These are phyloP conservation scores for Glaucidium brasilianum DNA, from an alignment of 2,113 vertebrate species.

Conservation along the genomic window DNA sequence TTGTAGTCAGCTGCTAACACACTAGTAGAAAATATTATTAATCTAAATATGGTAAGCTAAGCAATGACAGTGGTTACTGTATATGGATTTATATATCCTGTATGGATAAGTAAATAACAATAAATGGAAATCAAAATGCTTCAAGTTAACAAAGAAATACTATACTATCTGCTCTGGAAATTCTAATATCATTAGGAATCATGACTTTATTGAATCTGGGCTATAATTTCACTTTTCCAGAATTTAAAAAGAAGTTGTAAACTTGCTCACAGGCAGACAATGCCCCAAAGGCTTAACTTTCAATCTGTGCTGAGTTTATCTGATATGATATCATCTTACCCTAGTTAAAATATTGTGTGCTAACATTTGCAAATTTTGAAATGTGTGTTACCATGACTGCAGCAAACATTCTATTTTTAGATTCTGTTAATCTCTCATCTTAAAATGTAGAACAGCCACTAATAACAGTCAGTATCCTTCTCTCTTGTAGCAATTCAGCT, in stretches of 20 bases:
- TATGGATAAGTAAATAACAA: background rate
- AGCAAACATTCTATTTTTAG: constrained; percentile 50
- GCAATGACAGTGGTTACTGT: background rate
- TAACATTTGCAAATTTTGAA: constrained; percentile 26
- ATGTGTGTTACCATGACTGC: constrained; percentile 37
- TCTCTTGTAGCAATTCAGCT: constrained; percentile 13
- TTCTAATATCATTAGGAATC: background rate
- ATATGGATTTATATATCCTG: background rate
- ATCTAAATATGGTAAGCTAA: background rate
- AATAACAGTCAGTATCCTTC: constrained; percentile 15
- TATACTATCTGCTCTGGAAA: background rate
- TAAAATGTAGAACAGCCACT: constrained; percentile 18
- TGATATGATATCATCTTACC: background rate
- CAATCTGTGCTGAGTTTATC: background rate
- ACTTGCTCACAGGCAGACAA: background rate
- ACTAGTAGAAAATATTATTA: background rate
- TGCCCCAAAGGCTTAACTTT: background rate
- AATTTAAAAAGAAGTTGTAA: background rate
- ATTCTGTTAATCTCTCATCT: constrained; percentile 39
- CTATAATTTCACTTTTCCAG: background rate
- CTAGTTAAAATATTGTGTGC: background rate
- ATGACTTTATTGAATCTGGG: background rate
- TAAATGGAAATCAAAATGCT: background rate
- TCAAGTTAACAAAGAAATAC: background rate
- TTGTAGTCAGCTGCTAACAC: background rate